These are phyloP conservation scores for Pristionchus entomophagus DNA, from an alignment of 2,888 invertebrate genomes.

Conservation along the genomic window DNA sequence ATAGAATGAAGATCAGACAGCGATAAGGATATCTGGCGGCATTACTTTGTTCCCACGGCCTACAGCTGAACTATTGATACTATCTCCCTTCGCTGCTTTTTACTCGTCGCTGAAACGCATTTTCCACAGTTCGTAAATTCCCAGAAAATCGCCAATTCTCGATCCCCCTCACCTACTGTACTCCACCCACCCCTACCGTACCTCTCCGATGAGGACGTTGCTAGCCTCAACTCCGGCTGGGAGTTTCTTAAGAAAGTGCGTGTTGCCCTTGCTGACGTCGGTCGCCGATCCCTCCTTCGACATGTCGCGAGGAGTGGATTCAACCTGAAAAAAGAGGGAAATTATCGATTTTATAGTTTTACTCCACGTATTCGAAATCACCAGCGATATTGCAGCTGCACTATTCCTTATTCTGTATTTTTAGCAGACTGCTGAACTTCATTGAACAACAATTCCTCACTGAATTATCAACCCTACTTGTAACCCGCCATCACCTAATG, in stretches of 20 bases:
- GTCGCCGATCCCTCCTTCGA: conserved; percentile 60
- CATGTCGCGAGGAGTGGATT: conserved; percentile 74
- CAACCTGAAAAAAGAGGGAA: conserved; percentile 58
- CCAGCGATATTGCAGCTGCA: too few species aligned
- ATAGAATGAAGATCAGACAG: too few species aligned
- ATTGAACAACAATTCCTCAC: not conserved
- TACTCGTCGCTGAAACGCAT: not conserved
- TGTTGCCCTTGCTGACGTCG: conserved; percentile 81
- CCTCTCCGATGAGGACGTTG: conserved; percentile 95
- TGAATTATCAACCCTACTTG: not conserved
- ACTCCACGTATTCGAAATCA: not conserved
- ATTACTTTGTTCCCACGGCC: too few species aligned
- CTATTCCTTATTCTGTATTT: too few species aligned
- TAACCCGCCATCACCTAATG: not conserved
- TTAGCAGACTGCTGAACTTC: too few species aligned
- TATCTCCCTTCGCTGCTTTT: not conserved
- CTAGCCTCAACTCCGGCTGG: conserved; percentile 96
- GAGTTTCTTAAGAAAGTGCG: conserved; percentile 95
- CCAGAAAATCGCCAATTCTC: not conserved
- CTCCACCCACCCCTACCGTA: conserved; percentile 40
- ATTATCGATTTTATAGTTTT: not conserved
- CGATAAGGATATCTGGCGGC: too few species aligned
- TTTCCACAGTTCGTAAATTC: not conserved
- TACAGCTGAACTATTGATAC: too few species aligned
- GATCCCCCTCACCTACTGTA: not conserved